Evolutionary conservation across 1,140 invertebrate species (phyloP).

Genomic region (Pemphigus obesinymphae): DNA sequence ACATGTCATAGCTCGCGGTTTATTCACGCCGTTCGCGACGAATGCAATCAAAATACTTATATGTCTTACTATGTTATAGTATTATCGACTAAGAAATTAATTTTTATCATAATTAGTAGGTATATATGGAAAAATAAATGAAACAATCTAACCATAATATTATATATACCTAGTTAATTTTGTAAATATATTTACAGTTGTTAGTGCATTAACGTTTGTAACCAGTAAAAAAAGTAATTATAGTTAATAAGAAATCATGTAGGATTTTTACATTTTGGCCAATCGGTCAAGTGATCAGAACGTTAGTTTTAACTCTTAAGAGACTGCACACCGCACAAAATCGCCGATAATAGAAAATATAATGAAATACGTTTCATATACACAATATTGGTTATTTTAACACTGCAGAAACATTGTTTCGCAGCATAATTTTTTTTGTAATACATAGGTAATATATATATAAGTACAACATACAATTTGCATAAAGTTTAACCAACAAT

Average conservation of each 20-base stretch:
- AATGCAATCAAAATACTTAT: too few relatives aligned
- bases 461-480: background rate
- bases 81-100: too few relatives aligned
- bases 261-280: background rate
- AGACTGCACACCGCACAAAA: background rate
- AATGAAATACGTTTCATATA: background rate
- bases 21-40: too few relatives aligned
- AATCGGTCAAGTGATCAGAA: background rate
- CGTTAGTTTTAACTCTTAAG: background rate
- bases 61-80: too few relatives aligned
- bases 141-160: too few relatives aligned
- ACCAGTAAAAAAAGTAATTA: background rate
- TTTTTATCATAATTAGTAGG: too few relatives aligned
- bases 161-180: too few relatives aligned
- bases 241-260: background rate
- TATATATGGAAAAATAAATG: too few relatives aligned
- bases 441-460: background rate
- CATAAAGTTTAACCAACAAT: slow-evolving; percentile 1
- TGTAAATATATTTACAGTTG: too few relatives aligned
- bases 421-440: background rate
- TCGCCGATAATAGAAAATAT: background rate
- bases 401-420: background rate
- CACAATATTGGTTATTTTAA: background rate
- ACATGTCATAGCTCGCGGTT: too few relatives aligned
- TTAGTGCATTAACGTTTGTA: background rate